Conservation (phyloP, 2,888 invertebrate species). For the Tricholauxania praeusta region DNA sequence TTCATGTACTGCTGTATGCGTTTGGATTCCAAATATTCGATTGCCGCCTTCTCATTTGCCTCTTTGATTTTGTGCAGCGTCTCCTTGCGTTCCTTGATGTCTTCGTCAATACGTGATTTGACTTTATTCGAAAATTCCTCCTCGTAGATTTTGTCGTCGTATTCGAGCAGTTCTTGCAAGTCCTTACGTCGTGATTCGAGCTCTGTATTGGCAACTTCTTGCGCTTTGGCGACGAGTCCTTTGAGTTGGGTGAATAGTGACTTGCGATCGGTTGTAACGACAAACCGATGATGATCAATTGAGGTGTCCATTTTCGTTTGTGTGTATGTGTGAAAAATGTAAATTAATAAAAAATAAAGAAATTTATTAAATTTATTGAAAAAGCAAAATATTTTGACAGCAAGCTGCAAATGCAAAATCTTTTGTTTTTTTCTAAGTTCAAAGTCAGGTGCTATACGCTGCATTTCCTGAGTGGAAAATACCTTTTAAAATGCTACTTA, state of each 20-base stretch:
- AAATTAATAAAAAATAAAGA: too few relatives aligned
- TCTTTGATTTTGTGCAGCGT: constrained; percentile 57
- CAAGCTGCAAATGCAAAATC: too few relatives aligned
- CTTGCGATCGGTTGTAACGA: constrained; percentile 58
- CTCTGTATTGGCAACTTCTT: constrained; percentile 55
- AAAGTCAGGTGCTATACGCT: too few relatives aligned
- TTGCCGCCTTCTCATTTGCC: constrained; percentile 48
- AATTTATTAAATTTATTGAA: too few relatives aligned
- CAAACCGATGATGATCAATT: constrained; percentile 55
- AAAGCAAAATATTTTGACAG: too few relatives aligned
- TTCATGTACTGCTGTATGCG: constrained; percentile 59
- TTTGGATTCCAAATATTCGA: constrained; percentile 56
- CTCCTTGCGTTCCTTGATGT: constrained; percentile 58
- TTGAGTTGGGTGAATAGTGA: constrained; percentile 59
- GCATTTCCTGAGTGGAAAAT: too few relatives aligned
- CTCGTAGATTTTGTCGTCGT: constrained; percentile 60
- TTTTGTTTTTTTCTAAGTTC: too few relatives aligned
- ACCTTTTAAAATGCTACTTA: too few relatives aligned
- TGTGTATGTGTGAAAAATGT: too few relatives aligned
- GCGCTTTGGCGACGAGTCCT: constrained; percentile 57
- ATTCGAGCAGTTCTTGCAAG: constrained; percentile 54
- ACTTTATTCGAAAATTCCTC: constrained; percentile 60
- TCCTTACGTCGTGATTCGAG: constrained; percentile 53
- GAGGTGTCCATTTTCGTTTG: constrained; percentile 1
- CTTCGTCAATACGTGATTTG: constrained; percentile 58